Evolutionary conservation across 2,797 vertebrate genomes (phyloP).

Genomic region (Harpagifer antarcticus): DNA sequence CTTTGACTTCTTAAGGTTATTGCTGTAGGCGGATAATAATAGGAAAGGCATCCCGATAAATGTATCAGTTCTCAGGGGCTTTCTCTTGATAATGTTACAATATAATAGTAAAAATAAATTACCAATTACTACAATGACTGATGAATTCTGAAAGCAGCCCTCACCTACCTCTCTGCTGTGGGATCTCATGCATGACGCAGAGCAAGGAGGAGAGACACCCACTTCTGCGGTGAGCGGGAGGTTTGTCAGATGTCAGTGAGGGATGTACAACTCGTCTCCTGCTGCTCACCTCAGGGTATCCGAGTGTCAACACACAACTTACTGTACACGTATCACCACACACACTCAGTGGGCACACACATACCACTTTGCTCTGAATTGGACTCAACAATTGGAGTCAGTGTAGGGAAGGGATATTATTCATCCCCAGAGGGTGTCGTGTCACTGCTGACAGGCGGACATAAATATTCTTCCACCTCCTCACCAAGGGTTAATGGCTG

Average conservation of each 20-base stretch:
- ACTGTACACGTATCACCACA: slow-evolving; percentile 16
- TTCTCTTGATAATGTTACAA: not conserved
- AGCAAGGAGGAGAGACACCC: slow-evolving; percentile 28
- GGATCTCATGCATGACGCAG: slow-evolving; percentile 6
- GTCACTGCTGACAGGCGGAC: slow-evolving; percentile 82
- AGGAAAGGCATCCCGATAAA: not conserved
- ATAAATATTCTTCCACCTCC: slow-evolving; percentile 83
- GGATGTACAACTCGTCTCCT: slow-evolving; percentile 74
- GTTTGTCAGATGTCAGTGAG: slow-evolving; percentile 77
- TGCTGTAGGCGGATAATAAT: not conserved
- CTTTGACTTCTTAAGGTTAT: not conserved
- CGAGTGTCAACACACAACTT: slow-evolving; percentile 49
- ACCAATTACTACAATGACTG: not conserved
- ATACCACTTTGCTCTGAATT: slow-evolving; percentile 54
- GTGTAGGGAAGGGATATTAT: slow-evolving; percentile 76
- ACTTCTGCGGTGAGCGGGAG: slow-evolving; percentile 51
- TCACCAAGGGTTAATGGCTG: slow-evolving; percentile 83
- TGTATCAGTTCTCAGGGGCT: not conserved
- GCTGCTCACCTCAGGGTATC: slow-evolving; percentile 70
- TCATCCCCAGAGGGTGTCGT: slow-evolving; percentile 77
- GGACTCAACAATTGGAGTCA: slow-evolving; percentile 73
- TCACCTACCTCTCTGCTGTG: not conserved
- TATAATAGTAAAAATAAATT: not conserved
- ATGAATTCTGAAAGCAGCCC: not conserved
- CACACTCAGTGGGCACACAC: slow-evolving; percentile 23